These are phyloP conservation scores for Mellivora capensis DNA, from an alignment of 2,113 vertebrate species.

Conservation along the genomic window DNA sequence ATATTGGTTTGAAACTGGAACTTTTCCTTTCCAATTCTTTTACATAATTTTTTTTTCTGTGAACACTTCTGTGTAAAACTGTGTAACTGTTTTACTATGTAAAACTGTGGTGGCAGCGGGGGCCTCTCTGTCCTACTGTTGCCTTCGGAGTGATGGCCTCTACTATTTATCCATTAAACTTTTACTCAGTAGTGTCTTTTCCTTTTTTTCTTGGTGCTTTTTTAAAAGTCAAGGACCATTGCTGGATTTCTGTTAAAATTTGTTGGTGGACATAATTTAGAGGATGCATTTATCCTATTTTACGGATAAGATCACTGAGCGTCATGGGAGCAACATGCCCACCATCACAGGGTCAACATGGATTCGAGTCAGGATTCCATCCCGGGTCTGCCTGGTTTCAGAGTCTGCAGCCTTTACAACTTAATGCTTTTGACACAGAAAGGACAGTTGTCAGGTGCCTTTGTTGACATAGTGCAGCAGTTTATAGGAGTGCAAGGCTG, in stretches of 20 bases:
- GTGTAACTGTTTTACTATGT: too few relatives aligned
- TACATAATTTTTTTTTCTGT: not conserved
- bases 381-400: not conserved
- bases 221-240: not conserved
- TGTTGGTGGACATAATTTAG: not conserved
- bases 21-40: not conserved
- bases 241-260: not conserved
- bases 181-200: not conserved
- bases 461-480: constrained; percentile 36
- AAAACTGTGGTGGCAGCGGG: not conserved
- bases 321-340: not conserved
- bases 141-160: not conserved
- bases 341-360: not conserved
- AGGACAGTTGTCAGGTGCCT: constrained; percentile 44
- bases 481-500: constrained; percentile 34
- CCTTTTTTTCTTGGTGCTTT: not conserved
- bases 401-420: not conserved
- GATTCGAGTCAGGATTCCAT: not conserved
- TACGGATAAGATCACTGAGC: not conserved
- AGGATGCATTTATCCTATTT: not conserved
- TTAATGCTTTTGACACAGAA: constrained; percentile 50
- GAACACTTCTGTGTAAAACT: not conserved
- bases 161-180: not conserved
- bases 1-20: not conserved
- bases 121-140: not conserved